phyloP scores from a whole-genome alignment of 2,113 vertebrate genomes.

The Bothrops jararaca region DNA sequence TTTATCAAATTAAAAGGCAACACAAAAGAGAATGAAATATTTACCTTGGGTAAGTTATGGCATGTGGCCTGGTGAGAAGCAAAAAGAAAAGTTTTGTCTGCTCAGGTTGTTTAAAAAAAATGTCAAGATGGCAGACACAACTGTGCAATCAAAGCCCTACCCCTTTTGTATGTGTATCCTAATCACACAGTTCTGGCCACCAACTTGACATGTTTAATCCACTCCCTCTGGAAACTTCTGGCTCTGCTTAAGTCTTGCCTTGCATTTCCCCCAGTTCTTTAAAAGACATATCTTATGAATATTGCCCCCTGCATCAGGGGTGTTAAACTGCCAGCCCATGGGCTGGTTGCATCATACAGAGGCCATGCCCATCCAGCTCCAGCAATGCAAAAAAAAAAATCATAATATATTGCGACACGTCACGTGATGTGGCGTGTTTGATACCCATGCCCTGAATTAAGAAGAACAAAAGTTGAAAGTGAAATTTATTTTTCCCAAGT shows the following conservation, averaged over 20 bases:
- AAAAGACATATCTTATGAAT: background rate
- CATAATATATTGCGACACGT: too few relatives aligned
- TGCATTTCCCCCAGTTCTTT: background rate
- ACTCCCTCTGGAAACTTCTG: background rate
- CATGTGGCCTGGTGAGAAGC: background rate
- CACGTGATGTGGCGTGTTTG: too few relatives aligned
- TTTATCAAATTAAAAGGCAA: background rate
- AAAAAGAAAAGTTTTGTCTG: background rate
- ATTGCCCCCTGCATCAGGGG: too few relatives aligned
- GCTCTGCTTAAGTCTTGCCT: background rate
- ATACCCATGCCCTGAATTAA: constrained; percentile 24
- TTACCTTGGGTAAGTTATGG: background rate
- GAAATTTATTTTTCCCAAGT: constrained; percentile 47
- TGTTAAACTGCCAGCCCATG: too few relatives aligned
- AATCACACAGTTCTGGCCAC: background rate
- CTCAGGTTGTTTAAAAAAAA: background rate
- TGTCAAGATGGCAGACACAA: background rate
- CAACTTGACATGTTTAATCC: background rate
- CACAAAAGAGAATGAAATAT: background rate
- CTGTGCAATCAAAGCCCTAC: background rate
- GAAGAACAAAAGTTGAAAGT: constrained; percentile 12
- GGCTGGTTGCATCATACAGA: too few relatives aligned
- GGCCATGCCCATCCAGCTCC: too few relatives aligned
- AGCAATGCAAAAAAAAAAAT: too few relatives aligned
- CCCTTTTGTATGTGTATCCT: background rate